Evolutionary conservation across 2,888 invertebrate genomes (phyloP).

Genomic region (Molanna angustata): DNA sequence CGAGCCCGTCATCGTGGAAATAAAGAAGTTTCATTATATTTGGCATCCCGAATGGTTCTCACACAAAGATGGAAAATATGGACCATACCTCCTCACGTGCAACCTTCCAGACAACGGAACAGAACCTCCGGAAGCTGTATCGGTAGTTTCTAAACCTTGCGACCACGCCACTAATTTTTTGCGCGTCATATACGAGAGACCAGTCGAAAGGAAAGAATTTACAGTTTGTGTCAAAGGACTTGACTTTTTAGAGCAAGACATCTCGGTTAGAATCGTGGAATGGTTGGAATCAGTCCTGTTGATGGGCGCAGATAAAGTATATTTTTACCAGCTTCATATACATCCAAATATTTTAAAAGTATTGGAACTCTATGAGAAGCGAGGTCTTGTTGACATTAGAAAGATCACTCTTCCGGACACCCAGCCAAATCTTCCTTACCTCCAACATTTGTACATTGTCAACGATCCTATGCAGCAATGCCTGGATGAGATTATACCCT

Average conservation of each 20-base stretch:
- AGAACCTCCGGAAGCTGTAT: conserved; percentile 53
- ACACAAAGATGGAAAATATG: conserved; percentile 84
- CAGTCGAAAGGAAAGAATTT: conserved; percentile 70
- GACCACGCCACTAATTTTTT: conserved; percentile 83
- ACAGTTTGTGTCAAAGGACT: conserved; percentile 93
- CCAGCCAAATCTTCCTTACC: conserved; percentile 83
- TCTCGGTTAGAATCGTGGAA: conserved; percentile 85
- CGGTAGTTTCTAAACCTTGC: conserved; percentile 80
- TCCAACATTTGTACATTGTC: conserved; percentile 84
- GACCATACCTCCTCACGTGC: conserved; percentile 87
- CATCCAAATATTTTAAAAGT: conserved; percentile 89
- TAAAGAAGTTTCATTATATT: conserved; percentile 87
- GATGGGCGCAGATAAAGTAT: conserved; percentile 87
- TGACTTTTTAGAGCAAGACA: conserved; percentile 88
- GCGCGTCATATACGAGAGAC: conserved; percentile 76
- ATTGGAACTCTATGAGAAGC: conserved; percentile 60
- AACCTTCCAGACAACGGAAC: conserved; percentile 73
- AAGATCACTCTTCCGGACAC: conserved; percentile 83
- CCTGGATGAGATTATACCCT: conserved; percentile 91
- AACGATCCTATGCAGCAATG: conserved; percentile 90
- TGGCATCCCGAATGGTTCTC: conserved; percentile 95
- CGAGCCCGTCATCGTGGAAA: conserved; percentile 76
- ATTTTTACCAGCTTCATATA: conserved; percentile 84
- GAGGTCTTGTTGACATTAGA: conserved; percentile 70
- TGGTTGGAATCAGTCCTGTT: conserved; percentile 89